Base-by-base conservation (phyloP, 2,888 invertebrate species). In the Slavum lentiscoides region DNA sequence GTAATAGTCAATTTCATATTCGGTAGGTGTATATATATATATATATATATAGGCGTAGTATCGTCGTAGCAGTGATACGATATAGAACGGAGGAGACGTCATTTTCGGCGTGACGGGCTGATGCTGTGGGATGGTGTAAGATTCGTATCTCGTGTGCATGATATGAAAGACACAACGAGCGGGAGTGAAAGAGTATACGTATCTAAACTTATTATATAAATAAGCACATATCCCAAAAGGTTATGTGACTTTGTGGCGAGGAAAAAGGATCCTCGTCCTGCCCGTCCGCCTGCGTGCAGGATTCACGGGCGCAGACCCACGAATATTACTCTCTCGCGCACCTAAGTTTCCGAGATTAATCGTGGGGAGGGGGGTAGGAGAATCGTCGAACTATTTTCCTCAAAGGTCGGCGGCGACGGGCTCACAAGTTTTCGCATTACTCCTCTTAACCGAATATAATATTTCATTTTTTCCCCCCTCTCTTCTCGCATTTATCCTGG, bases 291-390 rank as follows among this genome's bases (percentile, higher is more conserved):
- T n/a, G n/a, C n/a, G 17, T 37, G 37, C 30, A 15, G 5, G 9
- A 21, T 9, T 21, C 64, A 15, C 15, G 23, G 9, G 17, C 23
- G 49, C 3, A 55, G 39, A 59, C 55, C 19, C 37, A n/a, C n/a
- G 37, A 39, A 39, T 39, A 39, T 30, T n/a, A n/a, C n/a, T n/a
- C n/a, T n/a, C n/a, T n/a, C n/a, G n/a, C n/a, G n/a, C 62, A 23
- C 55, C 21, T n/a, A 77, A 69, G 77, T 77, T 77, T 77, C 39
- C 9, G 53, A 77, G 77, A 77, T 77, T 53, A 69, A 77, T 77
- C 77, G 77, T 53, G 37, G 30, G 37, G 68, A n/a, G n/a, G n/a
- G n/a, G n/a, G n/a, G n/a, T n/a, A n/a, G n/a, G n/a, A n/a, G n/a
- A n/a, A n/a, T n/a, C 76, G 49, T 69, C 68, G 76, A 76, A 76